Conservation (phyloP, 2,113 vertebrate genomes). For the Ciconia boyciana region DNA sequence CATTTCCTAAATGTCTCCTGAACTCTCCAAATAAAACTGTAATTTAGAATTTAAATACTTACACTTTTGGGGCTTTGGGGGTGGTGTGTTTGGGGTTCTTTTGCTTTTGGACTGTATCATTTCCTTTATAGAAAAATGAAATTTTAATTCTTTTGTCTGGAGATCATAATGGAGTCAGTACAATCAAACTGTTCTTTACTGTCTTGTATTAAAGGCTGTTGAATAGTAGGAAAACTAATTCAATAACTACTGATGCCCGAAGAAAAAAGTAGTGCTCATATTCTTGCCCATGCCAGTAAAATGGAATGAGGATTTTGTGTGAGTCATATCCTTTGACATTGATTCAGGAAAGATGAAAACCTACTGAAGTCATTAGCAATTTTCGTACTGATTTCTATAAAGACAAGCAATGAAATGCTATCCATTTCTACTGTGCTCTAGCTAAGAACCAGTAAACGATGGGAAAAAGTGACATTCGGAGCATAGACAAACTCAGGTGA, state of each 20-base stretch:
- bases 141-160: not conserved
- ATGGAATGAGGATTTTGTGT: not conserved
- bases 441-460: not conserved
- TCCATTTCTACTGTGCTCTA: not conserved
- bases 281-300: not conserved
- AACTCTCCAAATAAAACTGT: not conserved
- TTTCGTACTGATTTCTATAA: not conserved
- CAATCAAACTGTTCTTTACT: not conserved
- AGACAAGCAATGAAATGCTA: not conserved
- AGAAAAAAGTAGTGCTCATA: not conserved
- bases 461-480: not conserved
- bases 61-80: accelerated
- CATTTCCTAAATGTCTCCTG: not conserved
- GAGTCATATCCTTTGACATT: not conserved
- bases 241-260: not conserved
- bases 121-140: not conserved
- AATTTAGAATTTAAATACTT: not conserved
- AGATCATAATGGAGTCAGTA: not conserved
- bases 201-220: not conserved
- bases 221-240: not conserved
- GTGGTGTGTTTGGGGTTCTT: not conserved
- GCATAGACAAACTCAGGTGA: not conserved
- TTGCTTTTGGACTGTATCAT: not conserved
- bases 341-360: not conserved
- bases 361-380: not conserved